Conservation (phyloP, 1,140 invertebrate genomes). For the Cydia splendana region DNA sequence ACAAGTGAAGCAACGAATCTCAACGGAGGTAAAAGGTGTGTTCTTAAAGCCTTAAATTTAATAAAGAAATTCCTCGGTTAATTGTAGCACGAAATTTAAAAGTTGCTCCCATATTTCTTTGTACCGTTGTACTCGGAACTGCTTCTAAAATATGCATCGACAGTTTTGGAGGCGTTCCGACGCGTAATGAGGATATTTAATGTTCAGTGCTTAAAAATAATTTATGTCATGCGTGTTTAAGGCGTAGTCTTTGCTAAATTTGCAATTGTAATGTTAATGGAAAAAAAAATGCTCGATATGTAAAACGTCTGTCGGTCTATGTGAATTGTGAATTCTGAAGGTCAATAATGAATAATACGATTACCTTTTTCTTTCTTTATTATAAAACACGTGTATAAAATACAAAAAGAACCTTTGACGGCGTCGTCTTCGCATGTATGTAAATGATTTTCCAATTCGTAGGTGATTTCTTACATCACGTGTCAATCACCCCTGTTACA, state of each 20-base stretch:
- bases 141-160: slow-evolving; percentile 69
- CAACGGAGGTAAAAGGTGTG: not conserved
- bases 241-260: slow-evolving; percentile 32
- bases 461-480: too few relatives aligned
- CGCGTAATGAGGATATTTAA: slow-evolving; percentile 69
- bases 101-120: slow-evolving; percentile 40
- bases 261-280: slow-evolving; percentile 2
- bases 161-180: slow-evolving; percentile 67
- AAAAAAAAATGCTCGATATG: slow-evolving; percentile 1
- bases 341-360: slow-evolving; percentile 15
- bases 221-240: slow-evolving; percentile 59
- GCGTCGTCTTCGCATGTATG: not conserved
- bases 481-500: too few relatives aligned
- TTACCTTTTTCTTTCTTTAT: not conserved
- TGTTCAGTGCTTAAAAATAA: slow-evolving; percentile 67
- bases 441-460: too few relatives aligned
- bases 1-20: not conserved
- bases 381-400: not conserved
- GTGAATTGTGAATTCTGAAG: not conserved
- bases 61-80: slow-evolving; percentile 20
- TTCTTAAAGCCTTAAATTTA: not conserved
- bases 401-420: not conserved
- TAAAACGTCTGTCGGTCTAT: not conserved
- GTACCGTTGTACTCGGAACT: slow-evolving; percentile 53
- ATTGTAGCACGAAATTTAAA: slow-evolving; percentile 24